Evolutionary conservation across 2,797 vertebrate genomes (phyloP), one percentile per base, ranked within the genome.

Genomic region (Lithobates sylvaticus): DNA sequence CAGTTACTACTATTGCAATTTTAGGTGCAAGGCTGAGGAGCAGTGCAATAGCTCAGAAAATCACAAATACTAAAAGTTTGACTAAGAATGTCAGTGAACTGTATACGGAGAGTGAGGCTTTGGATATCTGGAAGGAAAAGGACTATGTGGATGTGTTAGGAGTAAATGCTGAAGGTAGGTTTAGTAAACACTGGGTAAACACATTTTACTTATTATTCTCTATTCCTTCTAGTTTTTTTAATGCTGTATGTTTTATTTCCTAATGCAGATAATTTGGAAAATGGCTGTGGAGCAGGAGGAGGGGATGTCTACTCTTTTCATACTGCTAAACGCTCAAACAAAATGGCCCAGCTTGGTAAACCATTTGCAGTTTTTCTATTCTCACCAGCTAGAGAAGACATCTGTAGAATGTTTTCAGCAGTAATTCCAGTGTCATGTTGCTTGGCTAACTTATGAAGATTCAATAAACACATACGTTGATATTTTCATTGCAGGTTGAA

Each of bases 261-360:
- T 6, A 67, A 87, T 78, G 50, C 92, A 97, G 96, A 94, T 70
- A 92, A 95, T 34, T 89, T 94, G 13, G 94, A 92, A 88, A 93
- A 92, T 88, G 90, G 92, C 69, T 92, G 94, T 78, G 16, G 44
- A 71, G 78, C 92, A 84, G 91, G 95, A 70, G 93, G 95, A 27
- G 93, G 94, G 5, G 95, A 96, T 58, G 95, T 99, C 89, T 99
- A 97, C 90, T 93, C 96, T 0, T 99, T 99, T 90, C 96, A 98
- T 90, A 96, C 93, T 88, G 92, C 91, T 83, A 98, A 95, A 90
- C 94, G 94, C 4, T 90, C 95, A 74, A 94, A 96, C 91, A 96
- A 95, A 91, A 96, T 99, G 97, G 93, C 97, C 88, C 95, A 96
- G 88, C 94, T 96, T 71, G 97, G 98, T 99, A 94, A 76, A 91